These are phyloP conservation scores for Pentalonia nigronervosa DNA, from an alignment of 1,140 invertebrate species.

Conservation along the genomic window DNA sequence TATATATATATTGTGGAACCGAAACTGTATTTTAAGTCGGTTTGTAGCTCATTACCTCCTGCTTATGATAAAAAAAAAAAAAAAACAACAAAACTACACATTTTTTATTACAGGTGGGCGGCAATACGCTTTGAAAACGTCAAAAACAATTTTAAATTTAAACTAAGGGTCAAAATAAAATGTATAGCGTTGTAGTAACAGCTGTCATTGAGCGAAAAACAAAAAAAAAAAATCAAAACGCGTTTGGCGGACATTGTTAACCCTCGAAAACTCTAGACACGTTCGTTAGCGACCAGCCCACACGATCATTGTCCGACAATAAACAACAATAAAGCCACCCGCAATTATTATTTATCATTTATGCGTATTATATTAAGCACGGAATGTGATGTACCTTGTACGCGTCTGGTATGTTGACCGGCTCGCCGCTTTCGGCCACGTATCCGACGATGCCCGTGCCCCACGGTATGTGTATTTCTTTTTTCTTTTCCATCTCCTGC, in stretches of 20 bases:
- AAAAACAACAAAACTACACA: no score
- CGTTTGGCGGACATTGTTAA: neutral
- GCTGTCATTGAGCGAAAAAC: neutral
- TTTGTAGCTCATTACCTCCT: neutral
- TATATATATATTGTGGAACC: neutral
- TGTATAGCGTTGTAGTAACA: neutral
- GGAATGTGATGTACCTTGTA: conserved; percentile 76
- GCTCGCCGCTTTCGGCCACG: conserved; percentile 90
- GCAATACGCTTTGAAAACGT: neutral
- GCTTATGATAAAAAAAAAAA: no score
- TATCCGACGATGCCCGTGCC: conserved; percentile 91
- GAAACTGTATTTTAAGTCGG: neutral
- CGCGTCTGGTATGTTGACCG: conserved; percentile 94
- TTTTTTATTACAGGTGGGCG: no score
- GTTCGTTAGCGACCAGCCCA: neutral
- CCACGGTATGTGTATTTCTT: conserved; percentile 91
- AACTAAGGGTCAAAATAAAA: neutral
- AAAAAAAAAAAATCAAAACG: no score
- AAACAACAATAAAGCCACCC: no score
- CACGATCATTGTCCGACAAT: no score
- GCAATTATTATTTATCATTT: no score
- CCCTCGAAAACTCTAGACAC: neutral
- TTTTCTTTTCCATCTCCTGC: conserved; percentile 88
- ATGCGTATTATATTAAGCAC: no score
- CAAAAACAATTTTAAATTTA: neutral